Percentiles rank a stretch among this genome's conserved stretches.
These are phyloP conservation scores for Drusus annulatus DNA, from an alignment of 1,140 invertebrate genomes.

Conservation along the genomic window DNA sequence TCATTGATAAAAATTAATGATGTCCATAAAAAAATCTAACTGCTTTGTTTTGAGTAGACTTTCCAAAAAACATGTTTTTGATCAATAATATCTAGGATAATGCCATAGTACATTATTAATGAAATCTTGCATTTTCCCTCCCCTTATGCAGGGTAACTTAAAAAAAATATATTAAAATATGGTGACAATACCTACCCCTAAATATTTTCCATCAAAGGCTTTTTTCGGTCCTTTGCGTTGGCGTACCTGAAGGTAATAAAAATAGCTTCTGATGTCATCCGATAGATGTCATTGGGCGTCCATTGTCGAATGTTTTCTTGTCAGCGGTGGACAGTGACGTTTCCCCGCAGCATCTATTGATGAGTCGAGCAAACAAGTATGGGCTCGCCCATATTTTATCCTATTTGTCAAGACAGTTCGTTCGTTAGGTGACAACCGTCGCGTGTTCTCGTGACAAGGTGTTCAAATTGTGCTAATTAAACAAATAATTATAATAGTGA, in stretches of 20 bases:
- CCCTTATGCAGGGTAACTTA: no score
- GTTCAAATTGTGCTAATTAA: constrained; percentile 28
- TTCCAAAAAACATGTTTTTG: no score
- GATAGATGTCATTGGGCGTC: constrained; percentile 19
- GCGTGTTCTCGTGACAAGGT: constrained; percentile 41
- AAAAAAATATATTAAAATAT: no score
- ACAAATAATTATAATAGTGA: constrained; percentile 48
- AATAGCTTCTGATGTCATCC: not conserved
- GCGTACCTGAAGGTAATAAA: not conserved
- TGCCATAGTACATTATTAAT: no score
- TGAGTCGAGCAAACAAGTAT: constrained; percentile 44
- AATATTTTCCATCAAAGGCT: not conserved
- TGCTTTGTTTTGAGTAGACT: no score
- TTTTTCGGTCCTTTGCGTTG: not conserved
- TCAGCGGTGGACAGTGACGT: constrained; percentile 42
- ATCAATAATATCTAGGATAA: no score
- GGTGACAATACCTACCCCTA: no score
- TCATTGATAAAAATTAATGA: no score
- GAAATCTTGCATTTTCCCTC: no score
- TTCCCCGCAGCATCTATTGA: constrained; percentile 50
- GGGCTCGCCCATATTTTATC: constrained; percentile 48
- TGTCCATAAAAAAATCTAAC: no score
- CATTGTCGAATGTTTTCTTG: constrained; percentile 35
- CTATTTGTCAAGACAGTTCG: constrained; percentile 44
- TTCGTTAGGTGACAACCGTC: constrained; percentile 47